These are phyloP conservation scores for Lates japonicus DNA, from an alignment of 2,797 vertebrate genomes.

Conservation along the genomic window DNA sequence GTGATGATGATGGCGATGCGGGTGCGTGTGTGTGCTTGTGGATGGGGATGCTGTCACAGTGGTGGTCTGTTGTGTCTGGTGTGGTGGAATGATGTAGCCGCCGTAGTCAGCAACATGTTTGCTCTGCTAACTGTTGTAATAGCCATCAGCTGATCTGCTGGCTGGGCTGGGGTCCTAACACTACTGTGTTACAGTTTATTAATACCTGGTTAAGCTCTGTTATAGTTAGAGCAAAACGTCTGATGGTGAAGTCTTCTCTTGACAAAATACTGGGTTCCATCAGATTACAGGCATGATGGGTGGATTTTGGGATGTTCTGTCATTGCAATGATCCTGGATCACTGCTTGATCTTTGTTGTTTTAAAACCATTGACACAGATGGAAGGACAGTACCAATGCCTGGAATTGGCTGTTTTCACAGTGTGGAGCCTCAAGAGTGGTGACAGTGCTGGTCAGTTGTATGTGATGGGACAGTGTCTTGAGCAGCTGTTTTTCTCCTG, in stretches of 20 bases:
- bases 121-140: slow-evolving; percentile 81
- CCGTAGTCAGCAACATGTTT: slow-evolving; percentile 81
- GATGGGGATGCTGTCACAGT: slow-evolving; percentile 78
- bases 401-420: slow-evolving; percentile 55
- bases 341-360: slow-evolving; percentile 24
- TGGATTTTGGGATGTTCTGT: slow-evolving; percentile 2
- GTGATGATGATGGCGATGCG: too few relatives aligned
- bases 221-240: slow-evolving; percentile 8
- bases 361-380: slow-evolving; percentile 59
- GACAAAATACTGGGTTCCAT: slow-evolving; percentile 4
- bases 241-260: slow-evolving; percentile 23
- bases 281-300: slow-evolving; percentile 4
- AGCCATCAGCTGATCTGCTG: slow-evolving; percentile 72
- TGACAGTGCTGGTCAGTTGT: slow-evolving; percentile 47
- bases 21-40: slow-evolving; percentile 39
- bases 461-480: slow-evolving; percentile 65
- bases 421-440: slow-evolving; percentile 43
- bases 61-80: slow-evolving; percentile 83
- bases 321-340: slow-evolving; percentile 21
- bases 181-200: slow-evolving; percentile 51
- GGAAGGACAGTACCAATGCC: slow-evolving; percentile 47
- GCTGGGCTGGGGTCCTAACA: slow-evolving; percentile 64
- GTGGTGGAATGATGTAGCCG: slow-evolving; percentile 78
- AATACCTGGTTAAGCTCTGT: slow-evolving; percentile 56
- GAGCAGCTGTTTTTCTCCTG: slow-evolving; percentile 48